Base-by-base conservation (phyloP, 2,113 vertebrate genomes). In the Mixornis gularis region DNA sequence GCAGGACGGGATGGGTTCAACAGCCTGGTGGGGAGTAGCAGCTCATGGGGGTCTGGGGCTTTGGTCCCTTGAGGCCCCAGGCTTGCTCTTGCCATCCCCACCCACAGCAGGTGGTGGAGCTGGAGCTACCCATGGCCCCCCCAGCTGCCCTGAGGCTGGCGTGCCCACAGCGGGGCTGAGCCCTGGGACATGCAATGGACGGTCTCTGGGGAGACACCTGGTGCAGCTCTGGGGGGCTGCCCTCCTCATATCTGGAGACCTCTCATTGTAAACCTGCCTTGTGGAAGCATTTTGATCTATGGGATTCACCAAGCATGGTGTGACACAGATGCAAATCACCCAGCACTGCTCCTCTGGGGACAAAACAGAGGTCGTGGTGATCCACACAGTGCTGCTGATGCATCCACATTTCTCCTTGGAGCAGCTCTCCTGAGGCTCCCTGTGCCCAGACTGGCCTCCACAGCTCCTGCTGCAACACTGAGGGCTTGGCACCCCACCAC, bases 171-270 rank as follows among this genome's bases (percentile, higher is more conserved):
- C 0, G 0, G 12, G 19, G 25, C 52, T 70, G 55, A 83, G 48
- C 27, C 20, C 43, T 34, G 38, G 53, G 55, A 69, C 12, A 20
- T 2, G 2, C 0, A 0, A 40, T 34, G 62, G 1, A 36, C 1
- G 0, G 21, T 34, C 72, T n/a, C 21, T 58, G 44, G 40, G 55
- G 73, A 51, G 22, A 43, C 53, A 71, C 22, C 63, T 52, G 53
- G 53, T 27, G 27, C 53, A 2, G 0, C 69, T 30, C 34, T 3
- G 27, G 29, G 72, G 34, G 7, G n/a, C 36, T 70, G 34, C 20
- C 21, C 24, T 63, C 49, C 12, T 51, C 63, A 13, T 80, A 30
- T 73, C 46, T 89, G 77, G 70, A 90, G 68, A 87, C 76, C 51
- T 44, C 68, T 74, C 58, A 19, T 18, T 4, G 2, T 26, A 72